Base-by-base conservation (phyloP, 2,797 vertebrate genomes). In the Ctenochaetus hawaiiensis region DNA sequence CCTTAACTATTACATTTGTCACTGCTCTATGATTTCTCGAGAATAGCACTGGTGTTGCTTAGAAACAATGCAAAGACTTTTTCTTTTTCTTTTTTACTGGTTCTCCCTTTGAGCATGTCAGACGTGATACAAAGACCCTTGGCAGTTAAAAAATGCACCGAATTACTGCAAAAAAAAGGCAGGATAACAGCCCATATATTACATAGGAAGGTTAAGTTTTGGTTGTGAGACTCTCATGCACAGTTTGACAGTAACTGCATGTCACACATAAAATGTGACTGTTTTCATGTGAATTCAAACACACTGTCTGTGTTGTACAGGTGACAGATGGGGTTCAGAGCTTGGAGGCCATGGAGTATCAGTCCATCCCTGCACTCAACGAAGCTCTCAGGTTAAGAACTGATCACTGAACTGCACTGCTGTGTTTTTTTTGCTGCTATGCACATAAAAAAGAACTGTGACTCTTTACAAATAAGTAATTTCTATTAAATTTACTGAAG, bases 301-400 rank as follows among this genome's bases (percentile, higher is more conserved):
- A 54, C 26, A 9, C 37, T 41, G 0, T 67, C 3, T 83, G 5
- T 84, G 53, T 75, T 74, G 6, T 66, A 0, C 74, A 99, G 87
- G 86, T 99, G 60, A 99, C 98, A 6, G 98, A 99, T 91, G 98
- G 98, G 48, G 92, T 97, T 76, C 95, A 96, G 80, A 96, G 94
- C 78, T 84, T 99, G 81, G 97, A 99, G 84, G 98, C 95, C 22
- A 97, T 99, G 96, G 98, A 99, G 71, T 98, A 99, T 89, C 95
- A 95, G 22, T 87, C 96, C 0, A 91, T 99, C 77, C 95, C 97
- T 43, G 86, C 87, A 54, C 95, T 99, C 73, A 95, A 86, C 81
- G 74, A 91, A 49, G 68, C 80, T 81, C 95, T 99, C 83, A 94
- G 93, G 93, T 94, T 18, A 82, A 52, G 2, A 34, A 61, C 20